Evolutionary conservation across 2,888 invertebrate species (phyloP).

Genomic region (Metallyticus violacea): DNA sequence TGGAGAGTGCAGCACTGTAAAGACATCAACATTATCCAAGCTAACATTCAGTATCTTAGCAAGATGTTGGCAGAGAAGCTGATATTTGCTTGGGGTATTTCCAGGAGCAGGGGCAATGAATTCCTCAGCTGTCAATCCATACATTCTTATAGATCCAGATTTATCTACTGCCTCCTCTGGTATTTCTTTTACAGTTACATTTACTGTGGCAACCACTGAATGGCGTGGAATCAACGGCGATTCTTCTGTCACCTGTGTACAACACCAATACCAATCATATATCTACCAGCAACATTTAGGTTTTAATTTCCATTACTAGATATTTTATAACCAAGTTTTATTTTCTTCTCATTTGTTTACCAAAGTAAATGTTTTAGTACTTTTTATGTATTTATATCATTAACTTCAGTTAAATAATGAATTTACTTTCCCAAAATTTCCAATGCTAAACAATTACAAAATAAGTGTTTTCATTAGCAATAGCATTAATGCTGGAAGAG

Average conservation of each 20-base stretch:
- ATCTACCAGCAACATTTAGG: no score
- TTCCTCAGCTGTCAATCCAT: conserved; percentile 78
- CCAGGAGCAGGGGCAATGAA: conserved; percentile 65
- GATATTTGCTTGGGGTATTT: conserved; percentile 62
- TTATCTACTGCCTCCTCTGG: conserved; percentile 89
- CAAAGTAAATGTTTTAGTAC: no score
- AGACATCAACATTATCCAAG: conserved; percentile 83
- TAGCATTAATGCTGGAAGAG: no score
- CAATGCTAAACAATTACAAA: no score
- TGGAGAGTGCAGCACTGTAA: conserved; percentile 78
- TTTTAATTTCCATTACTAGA: no score
- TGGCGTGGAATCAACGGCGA: conserved; percentile 59
- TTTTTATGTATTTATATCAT: no score
- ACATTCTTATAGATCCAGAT: conserved; percentile 86
- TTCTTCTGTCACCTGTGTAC: conserved; percentile 62
- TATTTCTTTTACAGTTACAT: conserved; percentile 81
- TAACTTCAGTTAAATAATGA: no score
- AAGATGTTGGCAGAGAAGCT: conserved; percentile 61
- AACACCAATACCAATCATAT: background rate
- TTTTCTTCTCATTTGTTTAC: no score
- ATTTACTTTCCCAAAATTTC: no score
- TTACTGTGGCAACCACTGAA: conserved; percentile 78
- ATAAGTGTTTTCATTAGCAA: no score
- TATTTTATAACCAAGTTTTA: no score
- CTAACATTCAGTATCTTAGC: conserved; percentile 74